Percentiles rank a stretch among this genome's conserved stretches.
Evolutionary conservation across 2,888 invertebrate genomes (phyloP).

Genomic region (Campoletis raptor): DNA sequence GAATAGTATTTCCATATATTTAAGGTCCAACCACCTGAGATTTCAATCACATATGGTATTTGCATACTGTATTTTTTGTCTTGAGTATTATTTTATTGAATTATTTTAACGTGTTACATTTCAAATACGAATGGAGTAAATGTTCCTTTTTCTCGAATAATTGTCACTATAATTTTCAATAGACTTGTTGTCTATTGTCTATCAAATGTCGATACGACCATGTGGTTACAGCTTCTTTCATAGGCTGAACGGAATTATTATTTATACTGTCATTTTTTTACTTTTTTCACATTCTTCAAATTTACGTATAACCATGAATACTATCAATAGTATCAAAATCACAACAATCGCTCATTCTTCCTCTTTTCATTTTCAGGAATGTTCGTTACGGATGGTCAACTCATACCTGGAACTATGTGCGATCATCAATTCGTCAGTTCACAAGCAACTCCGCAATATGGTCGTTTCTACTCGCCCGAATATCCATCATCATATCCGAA

Average conservation of each 20-base stretch:
- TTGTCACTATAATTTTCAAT: too few relatives aligned
- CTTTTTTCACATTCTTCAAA: background rate
- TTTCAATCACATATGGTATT: too few relatives aligned
- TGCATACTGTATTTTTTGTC: too few relatives aligned
- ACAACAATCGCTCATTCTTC: background rate
- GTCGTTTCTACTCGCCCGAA: slow-evolving; percentile 95
- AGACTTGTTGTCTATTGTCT: too few relatives aligned
- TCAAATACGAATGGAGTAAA: background rate
- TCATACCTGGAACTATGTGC: slow-evolving; percentile 92
- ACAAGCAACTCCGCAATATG: slow-evolving; percentile 89
- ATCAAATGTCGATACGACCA: too few relatives aligned
- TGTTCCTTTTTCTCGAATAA: background rate
- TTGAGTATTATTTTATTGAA: background rate
- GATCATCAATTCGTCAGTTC: slow-evolving; percentile 94
- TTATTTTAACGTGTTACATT: background rate
- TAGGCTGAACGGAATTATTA: background rate
- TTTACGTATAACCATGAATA: background rate
- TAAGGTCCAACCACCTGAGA: too few relatives aligned
- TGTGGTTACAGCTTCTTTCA: too few relatives aligned
- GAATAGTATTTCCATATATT: too few relatives aligned
- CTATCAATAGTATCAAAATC: too few relatives aligned
- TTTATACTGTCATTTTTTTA: background rate
- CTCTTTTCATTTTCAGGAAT: slow-evolving; percentile 87
- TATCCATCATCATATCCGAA: slow-evolving; percentile 98
- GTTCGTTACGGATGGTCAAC: slow-evolving; percentile 93